Conservation (phyloP, 2,797 vertebrate species). For the Oreochromis mossambicus region DNA sequence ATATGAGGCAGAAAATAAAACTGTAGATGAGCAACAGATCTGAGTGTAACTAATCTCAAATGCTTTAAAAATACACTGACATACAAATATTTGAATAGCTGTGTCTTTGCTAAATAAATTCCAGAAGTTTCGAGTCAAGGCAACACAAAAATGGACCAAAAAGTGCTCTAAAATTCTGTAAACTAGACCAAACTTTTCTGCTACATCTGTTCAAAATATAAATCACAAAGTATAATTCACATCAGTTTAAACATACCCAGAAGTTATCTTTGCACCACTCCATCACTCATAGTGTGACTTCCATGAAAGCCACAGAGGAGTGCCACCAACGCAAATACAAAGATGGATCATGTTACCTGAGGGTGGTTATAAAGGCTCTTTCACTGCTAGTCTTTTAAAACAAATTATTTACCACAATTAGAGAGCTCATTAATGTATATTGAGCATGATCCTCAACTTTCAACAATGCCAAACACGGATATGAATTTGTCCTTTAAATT, state of each 20-base stretch:
- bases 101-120: background rate
- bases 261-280: background rate
- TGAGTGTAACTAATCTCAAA: conserved; percentile 18
- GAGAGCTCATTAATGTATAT: background rate
- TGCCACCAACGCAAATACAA: conserved; percentile 58
- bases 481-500: background rate
- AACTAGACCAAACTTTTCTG: background rate
- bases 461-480: background rate
- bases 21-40: conserved; percentile 15
- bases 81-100: conserved; percentile 41
- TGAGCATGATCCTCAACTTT: background rate
- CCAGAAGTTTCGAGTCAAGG: background rate
- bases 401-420: background rate
- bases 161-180: background rate
- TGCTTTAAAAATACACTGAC: conserved; percentile 7
- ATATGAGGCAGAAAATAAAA: background rate
- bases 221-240: conserved; percentile 3
- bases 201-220: background rate
- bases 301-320: conserved; percentile 38
- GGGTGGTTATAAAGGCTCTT: background rate
- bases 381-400: background rate
- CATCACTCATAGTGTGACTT: background rate
- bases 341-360: conserved; percentile 51
- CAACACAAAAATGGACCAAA: background rate
- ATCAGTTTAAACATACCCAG: background rate